Conservation (phyloP, 2,797 vertebrate genomes). For the Gobio occitaniae region DNA sequence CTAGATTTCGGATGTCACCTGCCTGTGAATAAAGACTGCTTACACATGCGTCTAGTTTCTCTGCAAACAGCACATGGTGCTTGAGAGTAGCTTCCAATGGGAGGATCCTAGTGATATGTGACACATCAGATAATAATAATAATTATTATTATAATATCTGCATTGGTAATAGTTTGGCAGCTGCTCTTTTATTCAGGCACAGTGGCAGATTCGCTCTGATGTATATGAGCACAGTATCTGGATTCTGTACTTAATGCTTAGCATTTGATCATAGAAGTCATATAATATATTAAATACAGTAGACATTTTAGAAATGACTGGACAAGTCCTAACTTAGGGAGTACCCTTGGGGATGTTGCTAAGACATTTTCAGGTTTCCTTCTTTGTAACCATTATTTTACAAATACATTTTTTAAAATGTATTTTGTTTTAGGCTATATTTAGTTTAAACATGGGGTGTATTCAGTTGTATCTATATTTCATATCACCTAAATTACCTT, state of each 20-base stretch:
- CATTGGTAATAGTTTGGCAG: slow-evolving; percentile 5
- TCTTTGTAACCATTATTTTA: neutral
- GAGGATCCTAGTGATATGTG: neutral
- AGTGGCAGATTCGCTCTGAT: neutral
- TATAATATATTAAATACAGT: neutral
- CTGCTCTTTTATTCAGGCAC: neutral
- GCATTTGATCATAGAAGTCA: neutral
- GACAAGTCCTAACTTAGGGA: neutral
- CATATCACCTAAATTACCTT: neutral
- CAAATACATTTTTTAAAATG: neutral
- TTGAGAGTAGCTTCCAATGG: neutral
- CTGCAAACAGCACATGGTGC: slow-evolving; percentile 14
- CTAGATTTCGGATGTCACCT: slow-evolving; percentile 25
- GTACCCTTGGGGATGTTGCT: neutral
- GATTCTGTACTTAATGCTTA: neutral
- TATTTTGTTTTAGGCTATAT: neutral
- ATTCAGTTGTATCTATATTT: neutral
- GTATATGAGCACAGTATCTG: neutral
- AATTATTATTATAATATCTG: neutral
- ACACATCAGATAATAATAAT: neutral
- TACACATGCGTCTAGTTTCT: slow-evolving; percentile 18
- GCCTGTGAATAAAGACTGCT: slow-evolving; percentile 31
- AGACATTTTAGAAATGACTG: neutral
- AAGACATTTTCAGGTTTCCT: neutral
- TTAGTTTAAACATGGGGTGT: neutral